Percentiles rank a stretch among this genome's conserved stretches.
Conservation (phyloP, 2,113 vertebrate species). For the Brachirus orientalis region DNA sequence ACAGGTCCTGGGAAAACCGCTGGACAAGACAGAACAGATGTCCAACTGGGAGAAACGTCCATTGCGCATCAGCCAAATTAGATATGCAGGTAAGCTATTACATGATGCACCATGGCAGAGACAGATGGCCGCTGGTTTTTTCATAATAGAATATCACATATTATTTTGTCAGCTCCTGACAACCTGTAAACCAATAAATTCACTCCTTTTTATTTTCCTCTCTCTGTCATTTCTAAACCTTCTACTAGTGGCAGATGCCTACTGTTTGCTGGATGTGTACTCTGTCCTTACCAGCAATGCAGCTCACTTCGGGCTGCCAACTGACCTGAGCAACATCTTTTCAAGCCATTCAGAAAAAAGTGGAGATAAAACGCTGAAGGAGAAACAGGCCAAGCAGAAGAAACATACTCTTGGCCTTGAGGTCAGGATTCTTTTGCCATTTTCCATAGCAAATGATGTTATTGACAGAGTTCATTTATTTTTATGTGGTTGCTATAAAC, state of each 20-base stretch:
- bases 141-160: constrained; percentile 34
- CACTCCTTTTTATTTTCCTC: not conserved
- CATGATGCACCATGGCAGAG: constrained; percentile 48
- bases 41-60: constrained; percentile 92
- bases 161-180: constrained; percentile 48
- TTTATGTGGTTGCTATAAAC: not conserved
- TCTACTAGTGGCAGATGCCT: constrained; percentile 83
- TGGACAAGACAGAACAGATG: constrained; percentile 89
- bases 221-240: constrained; percentile 18
- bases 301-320: constrained; percentile 70
- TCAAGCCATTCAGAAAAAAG: constrained; percentile 49
- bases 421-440: constrained; percentile 47
- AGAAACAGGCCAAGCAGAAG: constrained; percentile 56
- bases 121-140: constrained; percentile 45
- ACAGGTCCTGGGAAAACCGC: constrained; percentile 85
- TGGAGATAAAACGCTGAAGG: constrained; percentile 64
- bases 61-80: constrained; percentile 84
- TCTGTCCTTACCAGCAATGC: constrained; percentile 79
- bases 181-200: constrained; percentile 27
- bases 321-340: constrained; percentile 64
- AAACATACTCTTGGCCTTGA: constrained; percentile 34
- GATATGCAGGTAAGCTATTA: constrained; percentile 85
- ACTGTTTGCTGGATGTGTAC: constrained; percentile 88
- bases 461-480: not conserved
- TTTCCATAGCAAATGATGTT: not conserved